A percentile compares a stretch with the other conserved stretches of the same genome.
These are phyloP conservation scores for Trinectes maculatus DNA, from an alignment of 2,113 vertebrate genomes.

Conservation along the genomic window DNA sequence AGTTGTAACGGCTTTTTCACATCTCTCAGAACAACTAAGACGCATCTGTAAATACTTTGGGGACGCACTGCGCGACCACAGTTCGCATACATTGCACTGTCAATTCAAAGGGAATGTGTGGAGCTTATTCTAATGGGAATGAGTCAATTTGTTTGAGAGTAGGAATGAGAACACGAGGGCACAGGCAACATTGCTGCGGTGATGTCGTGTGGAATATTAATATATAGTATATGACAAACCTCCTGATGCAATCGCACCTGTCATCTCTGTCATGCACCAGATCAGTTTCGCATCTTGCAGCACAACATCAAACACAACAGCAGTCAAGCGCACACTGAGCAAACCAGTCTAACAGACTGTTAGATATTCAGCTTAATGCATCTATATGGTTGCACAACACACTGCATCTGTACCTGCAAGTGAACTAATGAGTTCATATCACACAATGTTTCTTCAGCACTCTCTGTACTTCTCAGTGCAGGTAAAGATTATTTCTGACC, in stretches of 20 bases:
- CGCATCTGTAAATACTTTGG: slow-evolving; percentile 68
- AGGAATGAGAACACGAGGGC: slow-evolving; percentile 22
- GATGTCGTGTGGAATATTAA: slow-evolving; percentile 3
- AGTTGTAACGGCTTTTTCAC: slow-evolving; percentile 67
- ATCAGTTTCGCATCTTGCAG: slow-evolving; percentile 64
- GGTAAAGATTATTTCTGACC: slow-evolving; percentile 16
- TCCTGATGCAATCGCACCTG: slow-evolving; percentile 31
- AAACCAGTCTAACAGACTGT: slow-evolving; percentile 33
- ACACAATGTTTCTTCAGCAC: slow-evolving; percentile 27
- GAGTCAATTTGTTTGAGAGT: slow-evolving; percentile 48
- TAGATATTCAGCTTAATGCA: slow-evolving; percentile 44
- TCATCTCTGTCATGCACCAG: slow-evolving; percentile 53
- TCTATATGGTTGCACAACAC: slow-evolving; percentile 10
- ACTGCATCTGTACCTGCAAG: slow-evolving; percentile 16
- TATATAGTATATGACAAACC: slow-evolving; percentile 31
- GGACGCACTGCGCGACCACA: slow-evolving; percentile 37
- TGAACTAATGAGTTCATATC: slow-evolving; percentile 31
- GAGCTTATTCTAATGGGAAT: slow-evolving; percentile 57
- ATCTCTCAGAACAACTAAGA: slow-evolving; percentile 57
- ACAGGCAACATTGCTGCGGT: slow-evolving; percentile 24
- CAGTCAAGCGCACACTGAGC: slow-evolving; percentile 31
- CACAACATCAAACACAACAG: slow-evolving; percentile 65
- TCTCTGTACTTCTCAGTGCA: slow-evolving; percentile 2
- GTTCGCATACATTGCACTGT: slow-evolving; percentile 53
- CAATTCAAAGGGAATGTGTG: slow-evolving; percentile 60